Evolutionary conservation across 1,140 invertebrate species (phyloP), one percentile per base, ranked within the genome.

Genomic region (Wiebesia pumilae): DNA sequence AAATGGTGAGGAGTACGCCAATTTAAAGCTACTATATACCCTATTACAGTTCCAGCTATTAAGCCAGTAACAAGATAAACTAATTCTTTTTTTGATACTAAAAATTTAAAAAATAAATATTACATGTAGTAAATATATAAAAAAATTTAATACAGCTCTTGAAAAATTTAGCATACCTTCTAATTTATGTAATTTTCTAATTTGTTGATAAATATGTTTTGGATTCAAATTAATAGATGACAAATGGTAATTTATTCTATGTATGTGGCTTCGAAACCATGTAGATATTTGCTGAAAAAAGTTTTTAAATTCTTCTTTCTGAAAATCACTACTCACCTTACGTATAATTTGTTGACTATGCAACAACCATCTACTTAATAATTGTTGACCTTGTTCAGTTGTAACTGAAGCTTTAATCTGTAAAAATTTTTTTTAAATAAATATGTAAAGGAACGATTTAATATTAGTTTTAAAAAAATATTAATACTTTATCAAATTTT

Each of bases 1-100:
- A 93, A 85, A 80, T 93, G 91, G 85, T 87, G 88, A 79, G 91
- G 88, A 38, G 90, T 90, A 87, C 90, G 89, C 88, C 91, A 92
- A 83, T 92, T 91, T 47, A 93, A 80, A 21, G 93, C 94, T 79
- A 95, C 89, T 87, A 89, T 91, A 35, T 94, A 91, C 33, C 95
- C 95, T 87, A 95, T 90, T 51, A 95, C 69, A 83, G 91, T 91
- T 77, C 95, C 95, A 77, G 94, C 82, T 19, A 93, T 54, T 84
- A 95, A 89, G 71, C 95, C 95, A 54, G 91, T 90, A 87, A 94
- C 85, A 81, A 94, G 94, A 91, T 95, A 95, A 85, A 91, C 91
- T 16, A 95, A 85, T 78, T 95, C 94, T 90, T 93, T 93, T 87
- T 89, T 93, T n/a, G 92, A 91, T 19, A 93, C 94, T 94, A 83